Evolutionary conservation across 2,113 vertebrate genomes (phyloP), one percentile per base, ranked within the genome.

Genomic region (Pachypanchax playfairii): DNA sequence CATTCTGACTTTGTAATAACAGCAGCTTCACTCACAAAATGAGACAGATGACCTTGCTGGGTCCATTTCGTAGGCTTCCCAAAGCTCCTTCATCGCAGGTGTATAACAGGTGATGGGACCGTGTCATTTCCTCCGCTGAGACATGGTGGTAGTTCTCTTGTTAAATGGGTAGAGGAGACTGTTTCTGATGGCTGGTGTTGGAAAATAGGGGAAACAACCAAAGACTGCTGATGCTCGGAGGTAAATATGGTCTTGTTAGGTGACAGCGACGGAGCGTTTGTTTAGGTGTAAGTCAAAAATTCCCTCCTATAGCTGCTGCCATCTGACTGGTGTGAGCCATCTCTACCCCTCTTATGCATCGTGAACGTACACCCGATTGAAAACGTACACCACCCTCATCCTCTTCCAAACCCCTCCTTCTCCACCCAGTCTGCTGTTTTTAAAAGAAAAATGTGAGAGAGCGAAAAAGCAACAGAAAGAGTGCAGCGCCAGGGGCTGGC

Each of bases 1-100:
- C 85, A 86, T 86, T 89, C 71, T 76, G 81, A 89, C 85, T 89
- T 81, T 85, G 82, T 89, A 87, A 89, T 89, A 88, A 85, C 87
- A 61, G 77, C 69, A 18, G 78, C 80, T 79, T 61, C 44, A 17
- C 79, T 74, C 65, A 5, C 74, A 80, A 82, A 85, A 83, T 86
- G 85, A 88, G 85, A 89, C 70, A 50, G 84, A 88, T 86, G 87
- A 89, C 85, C 82, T 82, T 79, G 84, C 60, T 5, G 6, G 70
- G 65, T 62, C 62, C 20, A 22, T 33, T 49, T 51, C 21, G 7
- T n/a, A 1, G 74, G 43, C 39, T 59, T 53, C 76, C 61, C 50
- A 38, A 73, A 79, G 75, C 69, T 65, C 53, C 53, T 59, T 63
- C 59, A 26, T 21, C 2, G 55, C 70, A 54, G 79, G 73, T 72